Percentiles rank a stretch among this genome's conserved stretches.
These are phyloP conservation scores for Agapostemon virescens DNA, from an alignment of 2,888 invertebrate genomes.

Conservation along the genomic window DNA sequence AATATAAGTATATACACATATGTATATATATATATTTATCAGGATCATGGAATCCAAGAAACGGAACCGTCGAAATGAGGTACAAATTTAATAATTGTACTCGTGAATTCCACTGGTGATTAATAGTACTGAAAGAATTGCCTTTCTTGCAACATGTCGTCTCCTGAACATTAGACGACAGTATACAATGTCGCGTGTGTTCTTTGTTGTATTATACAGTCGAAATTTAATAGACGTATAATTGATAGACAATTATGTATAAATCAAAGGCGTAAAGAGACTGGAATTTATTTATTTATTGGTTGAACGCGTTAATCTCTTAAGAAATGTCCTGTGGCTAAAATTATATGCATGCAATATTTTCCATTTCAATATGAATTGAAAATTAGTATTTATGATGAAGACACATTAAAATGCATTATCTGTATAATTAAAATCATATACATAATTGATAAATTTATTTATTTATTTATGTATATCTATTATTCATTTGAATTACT, in stretches of 20 bases:
- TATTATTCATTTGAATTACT: constrained; percentile 30
- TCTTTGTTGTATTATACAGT: constrained; percentile 70
- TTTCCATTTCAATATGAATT: constrained; percentile 31
- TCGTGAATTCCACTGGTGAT: constrained; percentile 59
- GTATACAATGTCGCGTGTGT: constrained; percentile 64
- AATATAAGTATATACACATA: no score
- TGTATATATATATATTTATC: constrained; percentile 44
- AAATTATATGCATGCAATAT: constrained; percentile 27
- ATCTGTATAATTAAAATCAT: constrained; percentile 9
- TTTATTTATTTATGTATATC: neutral
- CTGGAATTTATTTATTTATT: constrained; percentile 65
- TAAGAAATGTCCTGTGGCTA: constrained; percentile 21
- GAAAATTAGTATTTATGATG: constrained; percentile 24
- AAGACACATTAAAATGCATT: constrained; percentile 15
- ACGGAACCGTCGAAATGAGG: constrained; percentile 64
- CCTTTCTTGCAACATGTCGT: constrained; percentile 72
- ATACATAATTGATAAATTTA: neutral
- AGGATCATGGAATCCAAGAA: constrained; percentile 57
- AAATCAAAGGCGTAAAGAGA: constrained; percentile 73
- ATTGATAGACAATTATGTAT: constrained; percentile 63
- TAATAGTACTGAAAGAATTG: constrained; percentile 68
- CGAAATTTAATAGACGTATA: constrained; percentile 69
- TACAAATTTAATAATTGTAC: constrained; percentile 67
- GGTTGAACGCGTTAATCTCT: constrained; percentile 26
- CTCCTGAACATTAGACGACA: constrained; percentile 56